Percentiles rank a stretch among this genome's conserved stretches.
Conservation (phyloP, 1,140 invertebrate species). For the Portunus trituberculatus region DNA sequence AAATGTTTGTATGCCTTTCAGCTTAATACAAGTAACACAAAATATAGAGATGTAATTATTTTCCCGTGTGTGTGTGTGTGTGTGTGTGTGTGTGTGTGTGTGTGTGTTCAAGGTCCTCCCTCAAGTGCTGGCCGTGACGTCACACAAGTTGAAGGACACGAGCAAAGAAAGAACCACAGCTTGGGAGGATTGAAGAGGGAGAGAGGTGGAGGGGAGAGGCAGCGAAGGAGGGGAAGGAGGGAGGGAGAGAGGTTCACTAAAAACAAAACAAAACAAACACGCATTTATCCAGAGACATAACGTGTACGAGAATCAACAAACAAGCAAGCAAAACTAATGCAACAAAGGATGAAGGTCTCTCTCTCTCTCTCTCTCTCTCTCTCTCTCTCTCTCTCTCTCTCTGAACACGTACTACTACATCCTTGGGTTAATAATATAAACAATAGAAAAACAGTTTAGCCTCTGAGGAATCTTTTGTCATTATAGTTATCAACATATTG, state of each 20-base stretch:
- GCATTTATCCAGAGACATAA: too few relatives aligned
- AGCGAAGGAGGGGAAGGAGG: neutral
- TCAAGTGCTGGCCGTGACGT: neutral
- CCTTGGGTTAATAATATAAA: too few relatives aligned
- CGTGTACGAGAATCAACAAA: too few relatives aligned
- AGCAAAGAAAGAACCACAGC: neutral
- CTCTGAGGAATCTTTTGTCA: too few relatives aligned
- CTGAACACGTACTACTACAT: neutral
- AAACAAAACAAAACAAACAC: neutral
- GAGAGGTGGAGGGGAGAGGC: neutral
- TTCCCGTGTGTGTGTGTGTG: constrained; percentile 38
- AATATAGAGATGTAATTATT: too few relatives aligned
- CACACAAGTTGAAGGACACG: neutral
- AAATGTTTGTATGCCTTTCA: too few relatives aligned
- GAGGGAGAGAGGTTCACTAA: too few relatives aligned
- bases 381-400: constrained; percentile 29
- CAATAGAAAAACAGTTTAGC: too few relatives aligned
- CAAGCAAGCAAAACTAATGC: too few relatives aligned
- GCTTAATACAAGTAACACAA: too few relatives aligned
- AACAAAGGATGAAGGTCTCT: too few relatives aligned
- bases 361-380: constrained; percentile 34
- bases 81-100: constrained; percentile 40
- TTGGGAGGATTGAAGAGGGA: constrained; percentile 14
- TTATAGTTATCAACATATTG: too few relatives aligned
- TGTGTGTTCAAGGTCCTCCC: neutral